Conservation (phyloP, 2,113 vertebrate species). For the Mirounga angustirostris region DNA sequence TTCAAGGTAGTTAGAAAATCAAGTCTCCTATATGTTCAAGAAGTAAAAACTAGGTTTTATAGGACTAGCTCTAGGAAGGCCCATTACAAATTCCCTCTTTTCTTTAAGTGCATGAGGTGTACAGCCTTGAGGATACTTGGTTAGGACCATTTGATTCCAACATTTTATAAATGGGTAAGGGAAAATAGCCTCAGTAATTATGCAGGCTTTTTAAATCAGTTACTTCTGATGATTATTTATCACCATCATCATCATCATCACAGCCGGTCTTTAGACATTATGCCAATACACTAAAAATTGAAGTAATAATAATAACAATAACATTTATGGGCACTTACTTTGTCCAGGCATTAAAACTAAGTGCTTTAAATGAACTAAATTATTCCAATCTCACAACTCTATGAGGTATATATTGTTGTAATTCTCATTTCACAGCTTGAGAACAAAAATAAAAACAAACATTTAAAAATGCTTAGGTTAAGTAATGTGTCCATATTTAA, state of each 20-base stretch:
- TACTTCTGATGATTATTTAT: neutral
- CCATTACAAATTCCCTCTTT: neutral
- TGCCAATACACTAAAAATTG: neutral
- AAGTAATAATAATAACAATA: neutral
- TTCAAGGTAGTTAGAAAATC: neutral
- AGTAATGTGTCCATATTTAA: neutral
- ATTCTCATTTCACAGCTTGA: slow-evolving; percentile 18
- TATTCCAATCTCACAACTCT: neutral
- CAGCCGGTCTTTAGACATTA: neutral
- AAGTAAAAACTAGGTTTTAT: neutral
- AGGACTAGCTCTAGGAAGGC: neutral
- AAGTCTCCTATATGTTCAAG: neutral
- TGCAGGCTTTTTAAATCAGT: neutral
- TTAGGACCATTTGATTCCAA: neutral
- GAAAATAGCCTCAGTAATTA: neutral
- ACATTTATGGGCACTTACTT: neutral
- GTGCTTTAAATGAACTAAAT: neutral
- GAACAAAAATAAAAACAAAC: neutral
- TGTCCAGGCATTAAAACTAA: neutral
- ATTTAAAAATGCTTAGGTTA: neutral
- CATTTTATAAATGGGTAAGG: neutral
- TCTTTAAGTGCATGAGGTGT: neutral
- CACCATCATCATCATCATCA: neutral
- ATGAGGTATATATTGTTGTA: neutral
- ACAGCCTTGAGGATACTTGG: neutral